Base-by-base conservation (phyloP, 2,797 vertebrate species). In the Coranthus polyacanthus region DNA sequence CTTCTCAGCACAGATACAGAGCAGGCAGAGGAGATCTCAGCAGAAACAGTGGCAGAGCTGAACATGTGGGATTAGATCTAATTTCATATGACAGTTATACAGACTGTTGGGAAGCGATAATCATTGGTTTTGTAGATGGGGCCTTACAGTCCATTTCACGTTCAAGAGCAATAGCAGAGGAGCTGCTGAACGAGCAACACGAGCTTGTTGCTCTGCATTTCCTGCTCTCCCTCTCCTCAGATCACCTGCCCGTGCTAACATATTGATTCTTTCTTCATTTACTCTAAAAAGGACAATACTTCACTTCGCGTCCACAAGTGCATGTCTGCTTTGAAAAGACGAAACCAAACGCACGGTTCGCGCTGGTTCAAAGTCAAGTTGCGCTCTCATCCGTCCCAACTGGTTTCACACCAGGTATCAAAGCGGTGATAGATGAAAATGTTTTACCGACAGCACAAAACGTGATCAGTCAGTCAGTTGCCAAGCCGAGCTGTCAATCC, bases 21-120 rank as follows among this genome's bases (percentile, higher is more conserved):
- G 15, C 1, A 18, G 54, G 37, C n/a, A n/a, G n/a, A n/a, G n/a
- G n/a, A n/a, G n/a, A n/a, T n/a, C 36, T 13, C 17, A 17, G 43
- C 36, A 22, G 15, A 26, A 61, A 64, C 18, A 16, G 20, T 52
- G 53, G 68, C 13, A 24, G 13, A 9, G 50, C 56, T 34, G 26
- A 66, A 69, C 20, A 68, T 54, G 20, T 58, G 16, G 56, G 49
- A 66, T 67, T 61, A 18, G 20, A 43, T 51, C 15, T 21, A 16
- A 18, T 54, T 45, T 42, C 18, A 47, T 22, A 7, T 16, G 20
- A 18, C 29, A 24, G 24, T 69, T 41, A 32, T 8, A n/a, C 20
- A 37, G 10, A 8, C 5, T 0, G 1, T 6, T 17, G 29, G 8
- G 21, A 51, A n/a, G 20, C 0, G 2, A 21, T 39, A 37, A 38